Base-by-base conservation (phyloP, 92 coral and sea anemone species). In the Meandrina meandrites region DNA sequence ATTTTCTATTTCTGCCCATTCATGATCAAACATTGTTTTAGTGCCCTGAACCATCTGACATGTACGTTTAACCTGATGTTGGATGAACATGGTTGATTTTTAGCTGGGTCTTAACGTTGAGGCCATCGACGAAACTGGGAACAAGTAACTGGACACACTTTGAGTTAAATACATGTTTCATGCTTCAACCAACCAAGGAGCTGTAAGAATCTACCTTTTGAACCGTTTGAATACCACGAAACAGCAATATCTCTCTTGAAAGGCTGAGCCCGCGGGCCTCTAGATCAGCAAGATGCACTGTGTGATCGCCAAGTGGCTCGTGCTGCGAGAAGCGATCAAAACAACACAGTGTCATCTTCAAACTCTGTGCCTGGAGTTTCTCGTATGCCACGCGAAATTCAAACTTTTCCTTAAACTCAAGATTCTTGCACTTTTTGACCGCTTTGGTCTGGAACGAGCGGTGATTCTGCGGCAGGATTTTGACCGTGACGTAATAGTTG, bases 251-350 rank as follows among this genome's bases (percentile, higher is more conserved):
- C 83, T 95, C 96, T 28, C 99, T 79, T 22, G 97, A 94, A 51
- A 97, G 86, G 58, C 91, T 95, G 82, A 97, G 94, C 87, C 99
- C 99, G 35, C 96, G 94, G 12, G 89, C 57, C 88, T 97, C 99
- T 69, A 94, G 89, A 24, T 93, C 94, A 76, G 87, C 89, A 15
- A 97, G 90, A 53, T 92, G 88, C 56, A 95, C 93, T 80, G 90
- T 82, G 35, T 92, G 89, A 51, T 97, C 96, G 1, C 98, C 99
- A 27, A 95, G 81, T 15, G 90, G 89, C 75, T 93, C 99, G 88
- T 97, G 99, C 79, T 97, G 99, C 22, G 99, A 97, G 71, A 93
- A 97, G 68, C 97, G 98, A 78, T 97, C 98, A 81, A 97, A 97
- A 80, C 85, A 92, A 81, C 93, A 92, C 58, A 97, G 60, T 12